Evolutionary conservation across 2,888 invertebrate genomes (phyloP).

Genomic region (Belgica antarctica): DNA sequence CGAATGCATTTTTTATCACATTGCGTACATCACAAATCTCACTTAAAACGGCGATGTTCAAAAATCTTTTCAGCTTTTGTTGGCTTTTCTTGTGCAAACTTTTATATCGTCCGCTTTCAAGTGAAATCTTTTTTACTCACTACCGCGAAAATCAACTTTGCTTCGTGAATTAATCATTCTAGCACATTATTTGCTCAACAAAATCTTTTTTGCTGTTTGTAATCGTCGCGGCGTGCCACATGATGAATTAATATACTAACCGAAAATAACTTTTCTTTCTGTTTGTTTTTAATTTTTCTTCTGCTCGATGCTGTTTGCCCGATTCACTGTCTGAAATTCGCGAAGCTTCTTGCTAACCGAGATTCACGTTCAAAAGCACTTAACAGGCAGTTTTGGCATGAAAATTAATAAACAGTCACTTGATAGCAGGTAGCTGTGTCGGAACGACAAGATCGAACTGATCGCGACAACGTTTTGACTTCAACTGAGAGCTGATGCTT

Average conservation of each 20-base stretch:
- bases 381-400: background rate
- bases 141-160: conserved; percentile 22
- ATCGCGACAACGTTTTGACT: conserved; percentile 25
- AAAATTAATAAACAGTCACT: background rate
- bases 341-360: no score
- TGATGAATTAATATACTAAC: conserved; percentile 32
- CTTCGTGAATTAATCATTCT: conserved; percentile 17
- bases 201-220: background rate
- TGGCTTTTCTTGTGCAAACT: background rate
- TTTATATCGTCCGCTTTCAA: background rate
- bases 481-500: conserved; percentile 30
- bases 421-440: background rate
- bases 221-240: background rate
- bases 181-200: background rate
- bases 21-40: no score
- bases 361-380: no score
- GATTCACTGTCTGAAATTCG: background rate
- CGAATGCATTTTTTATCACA: conserved; percentile 9
- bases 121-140: background rate
- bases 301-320: background rate
- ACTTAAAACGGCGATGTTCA: background rate
- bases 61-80: background rate
- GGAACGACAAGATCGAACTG: conserved; percentile 16
- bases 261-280: conserved; percentile 15
- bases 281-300: background rate